Conservation (phyloP, 2,797 vertebrate species). For the Rhinatrema bivittatum region DNA sequence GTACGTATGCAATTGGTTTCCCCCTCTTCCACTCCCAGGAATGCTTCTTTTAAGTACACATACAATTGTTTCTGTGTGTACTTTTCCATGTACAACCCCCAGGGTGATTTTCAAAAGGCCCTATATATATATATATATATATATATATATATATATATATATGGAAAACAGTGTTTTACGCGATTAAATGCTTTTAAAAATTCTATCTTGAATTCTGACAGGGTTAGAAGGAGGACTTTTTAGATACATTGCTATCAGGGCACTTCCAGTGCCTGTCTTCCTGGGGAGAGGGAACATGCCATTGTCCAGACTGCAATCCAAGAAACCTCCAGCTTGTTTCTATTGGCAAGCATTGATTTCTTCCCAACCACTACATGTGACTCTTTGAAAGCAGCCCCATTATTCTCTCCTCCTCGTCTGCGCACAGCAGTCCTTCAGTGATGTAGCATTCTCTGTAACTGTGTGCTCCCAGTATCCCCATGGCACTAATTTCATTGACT, state of each 20-base stretch:
- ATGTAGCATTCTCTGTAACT: constrained; percentile 5
- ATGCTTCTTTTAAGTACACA: too few species aligned
- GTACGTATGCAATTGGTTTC: too few species aligned
- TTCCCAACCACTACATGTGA: constrained; percentile 14
- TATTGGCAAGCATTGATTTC: constrained; percentile 27
- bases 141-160: too few species aligned
- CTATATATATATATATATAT: too few species aligned
- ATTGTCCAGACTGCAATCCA: constrained; percentile 19
- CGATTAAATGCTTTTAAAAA: too few species aligned
- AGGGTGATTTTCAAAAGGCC: too few species aligned
- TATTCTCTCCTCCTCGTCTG: constrained; percentile 14
- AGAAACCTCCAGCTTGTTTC: constrained; percentile 30
- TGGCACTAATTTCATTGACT: constrained; percentile 13
- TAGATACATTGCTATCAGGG: constrained; percentile 19
- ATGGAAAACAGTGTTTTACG: too few species aligned
- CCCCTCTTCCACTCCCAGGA: too few species aligned
- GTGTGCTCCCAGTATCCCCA: constrained; percentile 12
- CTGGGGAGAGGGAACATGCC: constrained; percentile 20
- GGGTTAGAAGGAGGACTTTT: too few species aligned
- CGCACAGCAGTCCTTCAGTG: constrained; percentile 14
- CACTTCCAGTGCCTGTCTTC: constrained; percentile 19
- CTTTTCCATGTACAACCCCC: too few species aligned
- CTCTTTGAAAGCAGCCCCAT: constrained; percentile 21
- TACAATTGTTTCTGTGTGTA: too few species aligned
- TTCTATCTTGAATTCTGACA: too few species aligned